A percentile compares a stretch with the other conserved stretches of the same genome.
Evolutionary conservation across 2,113 vertebrate genomes (phyloP).

Genomic region (Osmerus mordax): DNA sequence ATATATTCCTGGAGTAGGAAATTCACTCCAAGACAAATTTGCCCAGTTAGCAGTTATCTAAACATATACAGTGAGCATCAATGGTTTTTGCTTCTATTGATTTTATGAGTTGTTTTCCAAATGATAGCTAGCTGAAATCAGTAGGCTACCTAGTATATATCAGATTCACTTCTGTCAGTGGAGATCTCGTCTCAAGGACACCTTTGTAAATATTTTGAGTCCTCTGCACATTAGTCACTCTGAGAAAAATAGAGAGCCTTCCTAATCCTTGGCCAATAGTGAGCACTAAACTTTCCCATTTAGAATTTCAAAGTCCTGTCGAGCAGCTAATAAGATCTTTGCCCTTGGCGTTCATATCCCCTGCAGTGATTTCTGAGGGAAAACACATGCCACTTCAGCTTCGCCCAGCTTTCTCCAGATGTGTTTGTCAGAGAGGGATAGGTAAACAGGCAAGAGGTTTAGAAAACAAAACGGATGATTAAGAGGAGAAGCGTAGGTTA

Average conservation of each 20-base stretch:
- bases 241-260: not conserved
- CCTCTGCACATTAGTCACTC: not conserved
- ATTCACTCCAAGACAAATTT: too few species aligned
- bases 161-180: too few species aligned
- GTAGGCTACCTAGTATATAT: too few species aligned
- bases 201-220: not conserved
- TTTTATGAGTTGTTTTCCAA: too few species aligned
- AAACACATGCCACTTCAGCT: conserved; percentile 28
- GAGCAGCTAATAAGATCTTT: conserved; percentile 19
- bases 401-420: conserved; percentile 28
- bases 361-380: conserved; percentile 20
- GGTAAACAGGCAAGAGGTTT: conserved; percentile 31
- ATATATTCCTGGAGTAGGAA: too few species aligned
- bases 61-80: too few species aligned
- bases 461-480: conserved; percentile 11
- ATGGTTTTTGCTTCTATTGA: too few species aligned
- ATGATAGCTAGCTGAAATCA: too few species aligned
- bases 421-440: conserved; percentile 34
- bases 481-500: not conserved
- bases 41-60: too few species aligned
- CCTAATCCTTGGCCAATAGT: not conserved
- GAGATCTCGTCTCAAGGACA: not conserved
- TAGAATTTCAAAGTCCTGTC: conserved; percentile 33
- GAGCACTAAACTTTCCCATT: conserved; percentile 3
- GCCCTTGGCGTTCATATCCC: conserved; percentile 20